phyloP scores from a whole-genome alignment of 2,888 invertebrate species.

The Euclidia mi region DNA sequence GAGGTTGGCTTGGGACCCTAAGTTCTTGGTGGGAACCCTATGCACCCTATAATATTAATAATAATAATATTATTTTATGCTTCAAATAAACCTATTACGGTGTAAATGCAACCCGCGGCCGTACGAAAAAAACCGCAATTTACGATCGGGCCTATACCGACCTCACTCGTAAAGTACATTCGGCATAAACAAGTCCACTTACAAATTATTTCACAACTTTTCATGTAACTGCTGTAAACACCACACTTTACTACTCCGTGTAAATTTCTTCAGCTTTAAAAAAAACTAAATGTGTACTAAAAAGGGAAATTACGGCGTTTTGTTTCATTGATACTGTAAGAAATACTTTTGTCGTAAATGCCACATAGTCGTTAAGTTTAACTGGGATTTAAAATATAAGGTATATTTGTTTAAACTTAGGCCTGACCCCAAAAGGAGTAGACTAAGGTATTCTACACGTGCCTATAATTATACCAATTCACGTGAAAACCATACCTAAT shows the following conservation, averaged over 20 bases:
- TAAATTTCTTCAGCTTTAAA: conserved; percentile 10
- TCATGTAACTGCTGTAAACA: conserved; percentile 31
- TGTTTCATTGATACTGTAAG: background rate
- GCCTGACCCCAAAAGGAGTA: too few species aligned
- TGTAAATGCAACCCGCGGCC: conserved; percentile 49
- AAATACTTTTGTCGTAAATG: background rate
- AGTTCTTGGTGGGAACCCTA: too few species aligned
- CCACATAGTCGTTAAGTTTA: too few species aligned
- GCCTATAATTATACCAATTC: too few species aligned
- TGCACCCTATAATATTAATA: too few species aligned
- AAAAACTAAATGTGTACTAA: background rate
- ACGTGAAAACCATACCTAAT: too few species aligned
- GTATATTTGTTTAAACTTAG: too few species aligned
- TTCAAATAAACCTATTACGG: conserved; percentile 43
- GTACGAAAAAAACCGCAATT: conserved; percentile 60
- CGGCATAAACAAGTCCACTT: conserved; percentile 49
- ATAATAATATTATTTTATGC: too few species aligned
- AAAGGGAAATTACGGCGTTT: background rate
- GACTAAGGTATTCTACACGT: too few species aligned
- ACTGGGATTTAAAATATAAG: too few species aligned
- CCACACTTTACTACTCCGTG: conserved; percentile 12
- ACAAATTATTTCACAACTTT: conserved; percentile 49
- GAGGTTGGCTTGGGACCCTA: too few species aligned
- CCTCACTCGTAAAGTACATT: conserved; percentile 61
- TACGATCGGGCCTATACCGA: conserved; percentile 55